Conservation (phyloP, 1,140 invertebrate species). For the Panagrolaimus sp. region DNA sequence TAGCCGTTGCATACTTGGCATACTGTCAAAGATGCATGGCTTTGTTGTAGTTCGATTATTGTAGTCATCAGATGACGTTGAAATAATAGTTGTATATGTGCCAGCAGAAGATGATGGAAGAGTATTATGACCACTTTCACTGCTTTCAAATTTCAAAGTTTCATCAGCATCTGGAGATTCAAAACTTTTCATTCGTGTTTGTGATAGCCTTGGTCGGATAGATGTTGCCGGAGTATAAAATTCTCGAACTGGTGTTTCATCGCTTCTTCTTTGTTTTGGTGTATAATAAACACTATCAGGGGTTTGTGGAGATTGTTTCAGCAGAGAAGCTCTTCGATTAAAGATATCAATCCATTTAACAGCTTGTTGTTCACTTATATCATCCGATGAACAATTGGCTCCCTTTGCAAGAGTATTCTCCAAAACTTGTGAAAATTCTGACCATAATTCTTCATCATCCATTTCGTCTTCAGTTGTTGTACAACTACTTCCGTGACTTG, state of each 20-base stretch:
- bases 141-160: too few relatives aligned
- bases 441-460: constrained; percentile 5
- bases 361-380: background rate
- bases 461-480: background rate
- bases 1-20: constrained; percentile 9
- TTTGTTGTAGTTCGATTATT: too few relatives aligned
- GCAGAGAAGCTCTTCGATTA: background rate
- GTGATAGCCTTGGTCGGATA: background rate
- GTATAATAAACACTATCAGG: background rate
- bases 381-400: background rate
- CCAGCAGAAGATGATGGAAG: background rate
- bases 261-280: background rate
- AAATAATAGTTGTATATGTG: background rate
- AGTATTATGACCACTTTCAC: background rate
- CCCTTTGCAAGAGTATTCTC: constrained; percentile 6
- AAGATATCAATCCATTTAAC: background rate
- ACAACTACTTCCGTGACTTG: background rate
- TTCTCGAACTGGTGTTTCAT: background rate
- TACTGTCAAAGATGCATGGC: background rate
- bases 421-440: background rate
- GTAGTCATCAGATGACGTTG: background rate
- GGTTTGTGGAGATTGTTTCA: background rate
- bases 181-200: too few relatives aligned
- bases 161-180: too few relatives aligned
- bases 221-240: background rate